Conservation (phyloP, 2,797 vertebrate genomes). For the Sternarchorhynchus goeldii region DNA sequence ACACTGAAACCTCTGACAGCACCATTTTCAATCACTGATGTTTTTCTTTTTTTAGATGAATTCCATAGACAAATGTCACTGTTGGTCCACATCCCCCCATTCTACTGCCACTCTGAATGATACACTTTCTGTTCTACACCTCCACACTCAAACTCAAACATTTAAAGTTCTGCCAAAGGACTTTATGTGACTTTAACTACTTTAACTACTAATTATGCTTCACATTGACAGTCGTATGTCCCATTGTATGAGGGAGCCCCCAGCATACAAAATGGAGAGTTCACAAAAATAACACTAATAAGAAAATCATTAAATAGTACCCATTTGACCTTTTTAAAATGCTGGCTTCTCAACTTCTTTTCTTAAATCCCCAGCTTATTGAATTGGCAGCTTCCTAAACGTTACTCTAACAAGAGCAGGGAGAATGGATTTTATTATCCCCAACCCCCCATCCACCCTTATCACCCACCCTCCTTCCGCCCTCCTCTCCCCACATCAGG, state of each 20-base stretch:
- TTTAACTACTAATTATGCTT: conserved; percentile 34
- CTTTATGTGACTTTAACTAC: not conserved
- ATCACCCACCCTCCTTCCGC: conserved; percentile 23
- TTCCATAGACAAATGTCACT: no score
- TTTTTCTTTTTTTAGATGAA: no score
- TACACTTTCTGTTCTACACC: not conserved
- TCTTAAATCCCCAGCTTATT: conserved; percentile 69
- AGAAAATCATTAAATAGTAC: conserved; percentile 71
- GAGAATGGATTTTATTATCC: conserved; percentile 50
- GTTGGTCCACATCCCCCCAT: no score
- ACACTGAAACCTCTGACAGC: not conserved
- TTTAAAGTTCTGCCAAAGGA: conserved; percentile 6
- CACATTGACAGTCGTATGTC: conserved; percentile 57
- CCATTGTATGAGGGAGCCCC: conserved; percentile 58
- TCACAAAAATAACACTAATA: conserved; percentile 66
- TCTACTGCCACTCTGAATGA: not conserved
- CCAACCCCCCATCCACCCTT: conserved; percentile 48
- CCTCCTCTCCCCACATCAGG: conserved; percentile 57
- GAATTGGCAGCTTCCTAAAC: conserved; percentile 66
- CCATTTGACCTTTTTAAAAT: conserved; percentile 75
- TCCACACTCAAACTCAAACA: conserved; percentile 3
- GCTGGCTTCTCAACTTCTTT: conserved; percentile 64
- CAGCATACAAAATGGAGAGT: conserved; percentile 60
- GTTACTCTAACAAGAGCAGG: conserved; percentile 61
- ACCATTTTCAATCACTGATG: no score